phyloP scores from a whole-genome alignment of 1,140 invertebrate species.

The Brachionus angularis region DNA sequence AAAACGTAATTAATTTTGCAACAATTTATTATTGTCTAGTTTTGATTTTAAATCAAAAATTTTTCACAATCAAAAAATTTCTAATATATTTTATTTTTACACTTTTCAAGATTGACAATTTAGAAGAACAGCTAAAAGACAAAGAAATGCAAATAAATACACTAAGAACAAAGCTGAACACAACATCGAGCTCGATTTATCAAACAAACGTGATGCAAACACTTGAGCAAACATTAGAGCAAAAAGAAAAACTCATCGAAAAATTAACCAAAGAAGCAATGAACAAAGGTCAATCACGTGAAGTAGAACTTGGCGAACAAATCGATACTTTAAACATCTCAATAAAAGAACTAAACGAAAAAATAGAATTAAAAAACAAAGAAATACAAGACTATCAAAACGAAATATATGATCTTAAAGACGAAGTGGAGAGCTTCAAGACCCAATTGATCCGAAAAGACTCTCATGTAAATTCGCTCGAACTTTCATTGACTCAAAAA shows the following conservation, averaged over 20 bases:
- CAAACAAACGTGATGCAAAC: conserved; percentile 70
- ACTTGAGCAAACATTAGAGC: conserved; percentile 87
- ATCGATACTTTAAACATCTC: conserved; percentile 43
- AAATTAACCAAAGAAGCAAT: conserved; percentile 74
- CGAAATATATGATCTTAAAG: conserved; percentile 49
- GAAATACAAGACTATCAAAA: conserved; percentile 54
- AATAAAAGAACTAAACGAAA: conserved; percentile 41
- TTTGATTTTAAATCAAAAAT: neutral
- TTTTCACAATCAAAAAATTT: neutral
- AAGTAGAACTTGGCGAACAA: conserved; percentile 47
- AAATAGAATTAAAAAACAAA: conserved; percentile 44
- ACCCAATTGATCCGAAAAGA: conserved; percentile 49
- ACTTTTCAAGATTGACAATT: conserved; percentile 96
- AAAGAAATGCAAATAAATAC: conserved; percentile 96
- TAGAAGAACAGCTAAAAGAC: conserved; percentile 91
- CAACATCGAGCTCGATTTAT: conserved; percentile 70
- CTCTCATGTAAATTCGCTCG: conserved; percentile 50
- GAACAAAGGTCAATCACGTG: conserved; percentile 73
- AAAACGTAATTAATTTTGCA: too few species aligned
- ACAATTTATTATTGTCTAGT: too few species aligned
- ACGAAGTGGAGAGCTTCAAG: conserved; percentile 48
- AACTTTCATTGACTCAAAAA: conserved; percentile 49
- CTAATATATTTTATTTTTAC: conserved; percentile 45
- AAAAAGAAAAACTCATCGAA: conserved; percentile 92
- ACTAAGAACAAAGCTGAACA: conserved; percentile 82